Percentiles rank a stretch among this genome's conserved stretches.
phyloP scores from a whole-genome alignment of 64 coral and sea anemone genomes.

The Anthopleura sola region DNA sequence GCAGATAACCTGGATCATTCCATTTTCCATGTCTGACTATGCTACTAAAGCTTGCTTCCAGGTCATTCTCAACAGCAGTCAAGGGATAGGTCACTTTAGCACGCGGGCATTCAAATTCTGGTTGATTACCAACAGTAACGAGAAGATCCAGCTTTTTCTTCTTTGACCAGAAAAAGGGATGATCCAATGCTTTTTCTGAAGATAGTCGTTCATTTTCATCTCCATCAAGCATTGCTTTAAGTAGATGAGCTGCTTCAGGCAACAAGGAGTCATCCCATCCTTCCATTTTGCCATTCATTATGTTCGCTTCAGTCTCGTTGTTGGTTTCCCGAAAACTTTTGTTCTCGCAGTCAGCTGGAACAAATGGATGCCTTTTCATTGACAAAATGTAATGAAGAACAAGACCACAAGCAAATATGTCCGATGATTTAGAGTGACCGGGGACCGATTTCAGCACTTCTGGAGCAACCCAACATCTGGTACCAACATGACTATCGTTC shows the following conservation, averaged over 20 bases:
- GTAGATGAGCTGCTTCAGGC: conserved; percentile 5
- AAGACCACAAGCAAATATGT: conserved; percentile 63
- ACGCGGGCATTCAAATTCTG: conserved; percentile 3
- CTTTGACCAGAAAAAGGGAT: conserved; percentile 32
- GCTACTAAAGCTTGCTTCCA: not conserved
- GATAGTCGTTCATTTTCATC: not conserved
- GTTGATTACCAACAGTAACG: conserved; percentile 14
- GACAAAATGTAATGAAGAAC: conserved; percentile 60
- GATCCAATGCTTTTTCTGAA: not conserved
- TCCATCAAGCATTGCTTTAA: not conserved
- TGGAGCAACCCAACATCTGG: conserved; percentile 72
- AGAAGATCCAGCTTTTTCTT: conserved; percentile 31
- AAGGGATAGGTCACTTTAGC: not conserved
- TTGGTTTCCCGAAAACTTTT: not conserved
- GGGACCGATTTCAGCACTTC: conserved; percentile 25
- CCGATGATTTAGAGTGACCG: conserved; percentile 34
- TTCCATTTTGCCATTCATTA: conserved; percentile 5
- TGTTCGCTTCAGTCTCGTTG: conserved; percentile 5
- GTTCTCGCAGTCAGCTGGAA: not conserved
- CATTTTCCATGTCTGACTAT: not conserved
- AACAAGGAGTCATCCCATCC: not conserved
- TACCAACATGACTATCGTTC: conserved; percentile 22
- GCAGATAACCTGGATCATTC: not conserved
- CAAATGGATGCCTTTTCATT: conserved; percentile 40
- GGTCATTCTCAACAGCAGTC: not conserved